These are phyloP conservation scores for Bicyclus anynana DNA, from an alignment of 1,140 invertebrate genomes.

Conservation along the genomic window DNA sequence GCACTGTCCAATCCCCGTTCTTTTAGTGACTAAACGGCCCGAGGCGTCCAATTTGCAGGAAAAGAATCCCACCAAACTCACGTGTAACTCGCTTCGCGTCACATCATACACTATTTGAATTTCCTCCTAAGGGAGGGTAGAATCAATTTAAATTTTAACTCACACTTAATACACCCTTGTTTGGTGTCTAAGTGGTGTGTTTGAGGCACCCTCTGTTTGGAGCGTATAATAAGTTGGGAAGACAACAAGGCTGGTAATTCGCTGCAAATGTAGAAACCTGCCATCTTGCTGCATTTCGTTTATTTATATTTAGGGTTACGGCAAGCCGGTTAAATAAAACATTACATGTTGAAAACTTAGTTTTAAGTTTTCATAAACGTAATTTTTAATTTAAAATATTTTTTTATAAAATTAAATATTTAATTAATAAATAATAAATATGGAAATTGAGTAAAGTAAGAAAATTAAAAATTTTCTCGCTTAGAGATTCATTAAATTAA, in stretches of 20 bases:
- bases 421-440: no score
- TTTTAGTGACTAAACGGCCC: conserved; percentile 62
- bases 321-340: background rate
- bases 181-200: conserved; percentile 76
- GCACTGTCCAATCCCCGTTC: conserved; percentile 47
- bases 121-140: conserved; percentile 66
- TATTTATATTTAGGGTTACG: conserved; percentile 30
- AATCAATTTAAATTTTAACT: conserved; percentile 78
- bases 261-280: conserved; percentile 29
- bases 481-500: no score
- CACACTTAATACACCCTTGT: conserved; percentile 76
- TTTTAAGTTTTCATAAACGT: no score
- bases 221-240: conserved; percentile 71
- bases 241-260: conserved; percentile 57
- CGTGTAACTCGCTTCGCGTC: conserved; percentile 65
- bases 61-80: conserved; percentile 70
- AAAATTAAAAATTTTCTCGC: no score
- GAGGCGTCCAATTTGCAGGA: conserved; percentile 72
- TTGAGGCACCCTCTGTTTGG: conserved; percentile 69
- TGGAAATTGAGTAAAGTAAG: no score
- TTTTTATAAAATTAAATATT: no score
- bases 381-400: no score
- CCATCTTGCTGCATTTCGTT: conserved; percentile 21
- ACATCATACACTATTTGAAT: conserved; percentile 73
- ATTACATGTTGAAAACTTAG: no score